Evolutionary conservation across 2,797 vertebrate species (phyloP).

Genomic region (Hylomyscus alleni): DNA sequence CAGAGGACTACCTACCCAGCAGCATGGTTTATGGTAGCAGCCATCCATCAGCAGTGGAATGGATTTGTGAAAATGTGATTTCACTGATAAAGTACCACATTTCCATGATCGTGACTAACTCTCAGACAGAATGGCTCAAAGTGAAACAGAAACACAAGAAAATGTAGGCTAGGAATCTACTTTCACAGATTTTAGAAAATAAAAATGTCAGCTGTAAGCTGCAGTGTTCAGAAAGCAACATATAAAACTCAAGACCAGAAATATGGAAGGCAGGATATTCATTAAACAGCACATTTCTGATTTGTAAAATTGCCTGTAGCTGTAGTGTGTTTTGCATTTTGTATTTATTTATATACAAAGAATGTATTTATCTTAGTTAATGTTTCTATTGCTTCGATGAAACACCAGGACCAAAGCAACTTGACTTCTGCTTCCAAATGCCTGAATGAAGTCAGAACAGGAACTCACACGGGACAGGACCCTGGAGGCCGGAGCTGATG

Average conservation of each 20-base stretch:
- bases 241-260: neutral
- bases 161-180: neutral
- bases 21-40: neutral
- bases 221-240: rapidly evolving
- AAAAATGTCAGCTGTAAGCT: neutral
- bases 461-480: neutral
- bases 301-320: neutral
- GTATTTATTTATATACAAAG: neutral
- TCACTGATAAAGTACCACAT: rapidly evolving
- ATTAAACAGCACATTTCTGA: neutral
- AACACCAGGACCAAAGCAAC: neutral
- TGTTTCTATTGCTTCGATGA: neutral
- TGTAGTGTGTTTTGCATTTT: neutral
- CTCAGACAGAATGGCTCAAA: neutral
- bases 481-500: too few relatives aligned
- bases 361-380: neutral
- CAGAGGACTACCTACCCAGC: neutral
- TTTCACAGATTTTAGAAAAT: neutral
- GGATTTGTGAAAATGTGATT: neutral
- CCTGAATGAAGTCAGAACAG: neutral
- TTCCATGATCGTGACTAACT: too few relatives aligned
- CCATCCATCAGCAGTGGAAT: neutral
- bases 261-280: neutral
- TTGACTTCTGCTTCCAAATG: neutral
- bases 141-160: neutral